Percentiles rank a stretch among this genome's conserved stretches.
phyloP scores from a whole-genome alignment of 2,113 vertebrate species.

The Eudyptes chrysolophus region DNA sequence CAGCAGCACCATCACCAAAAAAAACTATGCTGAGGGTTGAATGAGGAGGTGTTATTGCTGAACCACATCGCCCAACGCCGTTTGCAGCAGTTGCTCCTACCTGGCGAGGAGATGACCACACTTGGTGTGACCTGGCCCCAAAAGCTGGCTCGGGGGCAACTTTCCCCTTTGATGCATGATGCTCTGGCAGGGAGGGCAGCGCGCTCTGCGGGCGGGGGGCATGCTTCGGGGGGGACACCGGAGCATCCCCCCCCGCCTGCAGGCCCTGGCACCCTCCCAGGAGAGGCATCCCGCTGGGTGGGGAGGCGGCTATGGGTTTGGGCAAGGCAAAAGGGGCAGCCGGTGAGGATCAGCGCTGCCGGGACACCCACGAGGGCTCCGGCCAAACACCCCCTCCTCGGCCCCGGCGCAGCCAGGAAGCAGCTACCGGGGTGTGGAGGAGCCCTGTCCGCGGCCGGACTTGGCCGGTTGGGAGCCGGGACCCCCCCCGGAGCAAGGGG shows the following conservation, averaged over 20 bases:
- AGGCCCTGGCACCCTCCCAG: neutral
- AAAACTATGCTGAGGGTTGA: fast-evolving
- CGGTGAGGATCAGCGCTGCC: neutral
- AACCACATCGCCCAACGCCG: fast-evolving
- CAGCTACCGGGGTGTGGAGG: fast-evolving
- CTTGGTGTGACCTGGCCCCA: fast-evolving
- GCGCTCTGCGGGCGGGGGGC: too few species aligned
- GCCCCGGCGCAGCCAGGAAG: neutral
- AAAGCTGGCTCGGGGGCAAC: neutral
- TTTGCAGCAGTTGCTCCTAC: neutral
- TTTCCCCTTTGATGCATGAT: neutral
- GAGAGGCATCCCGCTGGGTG: neutral
- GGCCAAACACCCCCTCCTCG: neutral
- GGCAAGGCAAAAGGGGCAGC: neutral
- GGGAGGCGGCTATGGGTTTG: fast-evolving
- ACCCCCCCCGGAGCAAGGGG: neutral
- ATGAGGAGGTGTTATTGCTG: neutral
- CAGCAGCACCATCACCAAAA: neutral
- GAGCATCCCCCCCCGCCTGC: neutral
- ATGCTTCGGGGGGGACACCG: too few species aligned
- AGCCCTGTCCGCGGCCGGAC: neutral
- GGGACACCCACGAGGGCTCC: neutral
- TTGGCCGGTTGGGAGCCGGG: too few species aligned
- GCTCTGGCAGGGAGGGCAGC: neutral
- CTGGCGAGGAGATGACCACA: fast-evolving